Percentiles rank a stretch among this genome's conserved stretches.
Evolutionary conservation across 2,113 vertebrate genomes (phyloP).

Genomic region (Toxotes chatareus): DNA sequence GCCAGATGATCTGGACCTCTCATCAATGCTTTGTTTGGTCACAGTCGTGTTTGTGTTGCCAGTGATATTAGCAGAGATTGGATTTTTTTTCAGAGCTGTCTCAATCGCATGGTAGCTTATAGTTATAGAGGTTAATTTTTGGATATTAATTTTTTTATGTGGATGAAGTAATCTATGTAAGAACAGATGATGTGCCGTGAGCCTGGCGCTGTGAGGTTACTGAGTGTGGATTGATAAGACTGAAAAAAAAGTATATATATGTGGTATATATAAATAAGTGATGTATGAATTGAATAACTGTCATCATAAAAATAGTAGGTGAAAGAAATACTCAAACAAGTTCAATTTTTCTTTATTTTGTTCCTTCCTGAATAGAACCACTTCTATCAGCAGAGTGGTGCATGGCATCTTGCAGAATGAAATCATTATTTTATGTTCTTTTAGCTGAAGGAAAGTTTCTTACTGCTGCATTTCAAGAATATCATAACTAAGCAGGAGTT

Average conservation of each 20-base stretch:
- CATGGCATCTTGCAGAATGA: background rate
- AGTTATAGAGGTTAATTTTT: background rate
- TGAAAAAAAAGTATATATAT: background rate
- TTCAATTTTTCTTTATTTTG: background rate
- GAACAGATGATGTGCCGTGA: slow-evolving; percentile 6
- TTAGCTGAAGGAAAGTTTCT: background rate
- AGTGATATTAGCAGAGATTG: background rate
- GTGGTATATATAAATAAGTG: too few relatives aligned
- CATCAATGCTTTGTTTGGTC: background rate
- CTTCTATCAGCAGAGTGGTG: background rate
- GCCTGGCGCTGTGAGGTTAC: slow-evolving; percentile 12
- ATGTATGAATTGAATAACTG: background rate
- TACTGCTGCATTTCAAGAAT: background rate
- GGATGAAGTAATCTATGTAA: slow-evolving; percentile 37
- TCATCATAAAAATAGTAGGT: background rate
- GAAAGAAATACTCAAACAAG: background rate
- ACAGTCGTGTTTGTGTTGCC: background rate
- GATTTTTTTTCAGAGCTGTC: background rate
- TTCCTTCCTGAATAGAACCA: background rate
- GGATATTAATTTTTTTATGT: slow-evolving; percentile 35
- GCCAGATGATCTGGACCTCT: background rate
- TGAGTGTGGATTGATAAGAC: background rate
- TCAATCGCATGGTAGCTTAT: background rate
- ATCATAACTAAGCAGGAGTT: background rate
- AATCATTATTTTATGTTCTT: slow-evolving; percentile 20